These are phyloP conservation scores for Cantharis nigra DNA, from an alignment of 2,888 invertebrate genomes.

Conservation along the genomic window DNA sequence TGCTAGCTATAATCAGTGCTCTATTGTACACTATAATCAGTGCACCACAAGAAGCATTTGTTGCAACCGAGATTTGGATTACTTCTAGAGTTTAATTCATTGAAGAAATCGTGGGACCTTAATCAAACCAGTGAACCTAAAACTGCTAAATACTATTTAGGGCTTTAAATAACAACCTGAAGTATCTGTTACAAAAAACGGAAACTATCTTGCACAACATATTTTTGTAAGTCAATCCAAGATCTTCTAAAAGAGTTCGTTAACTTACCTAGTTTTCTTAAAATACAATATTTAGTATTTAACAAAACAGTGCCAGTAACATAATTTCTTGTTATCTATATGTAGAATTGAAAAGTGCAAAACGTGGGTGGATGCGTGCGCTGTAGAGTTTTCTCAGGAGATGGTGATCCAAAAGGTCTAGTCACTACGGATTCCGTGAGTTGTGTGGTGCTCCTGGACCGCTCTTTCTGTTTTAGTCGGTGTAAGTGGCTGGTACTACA, in stretches of 20 bases:
- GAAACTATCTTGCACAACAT: neutral
- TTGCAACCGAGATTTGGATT: neutral
- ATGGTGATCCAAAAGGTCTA: constrained; percentile 37
- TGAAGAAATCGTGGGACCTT: neutral
- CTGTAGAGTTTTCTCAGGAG: constrained; percentile 31
- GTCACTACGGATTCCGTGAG: constrained; percentile 57
- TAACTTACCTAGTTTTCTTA: constrained; percentile 10
- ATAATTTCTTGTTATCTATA: constrained; percentile 18
- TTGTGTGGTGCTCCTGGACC: constrained; percentile 58
- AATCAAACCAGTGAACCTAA: neutral
- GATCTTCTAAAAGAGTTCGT: constrained; percentile 11
- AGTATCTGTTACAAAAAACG: neutral
- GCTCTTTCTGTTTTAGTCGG: constrained; percentile 49
- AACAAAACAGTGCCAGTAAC: constrained; percentile 15
- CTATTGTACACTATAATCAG: too few relatives aligned
- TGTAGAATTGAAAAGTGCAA: constrained; percentile 15
- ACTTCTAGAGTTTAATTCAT: neutral
- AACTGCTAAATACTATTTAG: neutral
- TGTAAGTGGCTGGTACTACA: constrained; percentile 44
- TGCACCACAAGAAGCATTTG: too few relatives aligned
- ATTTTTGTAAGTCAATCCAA: neutral
- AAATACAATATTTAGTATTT: neutral
- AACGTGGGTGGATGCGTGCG: constrained; percentile 37
- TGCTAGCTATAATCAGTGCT: too few relatives aligned
- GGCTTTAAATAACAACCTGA: neutral